Evolutionary conservation across 37 sponge, comb jelly and placozoan genomes (phyloP), one percentile per base, ranked within the genome.

Genomic region (Ianthella basta): DNA sequence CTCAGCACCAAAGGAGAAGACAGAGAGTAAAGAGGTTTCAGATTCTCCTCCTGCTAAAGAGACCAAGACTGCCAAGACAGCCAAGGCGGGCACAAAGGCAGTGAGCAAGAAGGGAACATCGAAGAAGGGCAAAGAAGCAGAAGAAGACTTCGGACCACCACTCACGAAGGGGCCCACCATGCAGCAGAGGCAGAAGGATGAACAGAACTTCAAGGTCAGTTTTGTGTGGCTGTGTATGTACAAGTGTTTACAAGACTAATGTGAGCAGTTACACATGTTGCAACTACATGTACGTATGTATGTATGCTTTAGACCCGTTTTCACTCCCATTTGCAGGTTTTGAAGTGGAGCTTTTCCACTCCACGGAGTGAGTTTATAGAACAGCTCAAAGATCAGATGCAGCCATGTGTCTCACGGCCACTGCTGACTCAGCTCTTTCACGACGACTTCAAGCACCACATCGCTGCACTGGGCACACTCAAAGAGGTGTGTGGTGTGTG

Each of bases 331-430:
- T 36, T 36, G 21, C 60, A 91, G 92, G 63, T 79, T 40, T 44
- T 95, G 40, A 95, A 95, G 74, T 96, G 97, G 97, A 94, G 89
- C 57, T 96, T 96, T 72, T 78, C 74, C 19, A 40, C 59, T 12
- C 98, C 98, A 19, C 88, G 96, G 16, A 79, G 85, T n/a, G 98
- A 98, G 81, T 92, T 91, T 56, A 79, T 90, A 21, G 92, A 92
- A 15, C 97, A 98, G 83, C 81, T 98, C 34, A 96, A 91, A 86
- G 97, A 93, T 14, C 96, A 93, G 88, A 40, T 98, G 68, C 85
- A 86, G 59, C 87, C 90, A 1, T 92, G 97, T 82, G 88, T 90
- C 35, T 89, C 87, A 55, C 41, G 38, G 12, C 33, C 81, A 6
- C 84, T 98, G 72, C 85, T 88, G 54, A 68, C 82, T 6, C 87